Percentiles rank a stretch among this genome's conserved stretches.
phyloP scores from a whole-genome alignment of 64 coral and sea anemone genomes.

The Montipora foliosa region DNA sequence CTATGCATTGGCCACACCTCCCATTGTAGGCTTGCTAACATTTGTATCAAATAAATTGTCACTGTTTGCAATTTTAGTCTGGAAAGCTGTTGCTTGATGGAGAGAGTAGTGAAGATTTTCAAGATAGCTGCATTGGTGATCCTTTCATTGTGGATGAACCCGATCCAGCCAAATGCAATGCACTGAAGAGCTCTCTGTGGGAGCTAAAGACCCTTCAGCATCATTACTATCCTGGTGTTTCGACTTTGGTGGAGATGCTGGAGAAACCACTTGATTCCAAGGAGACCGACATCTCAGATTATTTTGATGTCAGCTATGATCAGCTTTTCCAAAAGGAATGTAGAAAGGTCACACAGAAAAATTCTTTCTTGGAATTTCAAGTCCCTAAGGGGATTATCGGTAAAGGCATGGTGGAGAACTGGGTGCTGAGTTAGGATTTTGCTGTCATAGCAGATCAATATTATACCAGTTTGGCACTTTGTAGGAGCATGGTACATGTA shows the following conservation, averaged over 20 bases:
- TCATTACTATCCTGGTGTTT: conserved; percentile 83
- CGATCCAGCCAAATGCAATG: conserved; percentile 90
- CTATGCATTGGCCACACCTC: too few relatives aligned
- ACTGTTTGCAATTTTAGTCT: conserved; percentile 31
- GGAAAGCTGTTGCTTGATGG: conserved; percentile 73
- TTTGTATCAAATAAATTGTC: background rate
- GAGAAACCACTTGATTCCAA: conserved; percentile 83
- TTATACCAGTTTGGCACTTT: too few relatives aligned
- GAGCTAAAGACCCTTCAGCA: conserved; percentile 84
- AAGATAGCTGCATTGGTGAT: conserved; percentile 36
- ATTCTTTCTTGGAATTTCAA: conserved; percentile 92
- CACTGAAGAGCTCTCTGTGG: conserved; percentile 95
- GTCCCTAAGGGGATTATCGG: conserved; percentile 82
- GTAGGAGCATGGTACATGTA: too few relatives aligned
- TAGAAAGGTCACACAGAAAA: conserved; percentile 66
- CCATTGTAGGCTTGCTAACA: background rate
- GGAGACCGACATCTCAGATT: conserved; percentile 87
- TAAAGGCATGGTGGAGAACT: conserved; percentile 59
- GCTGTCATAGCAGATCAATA: background rate
- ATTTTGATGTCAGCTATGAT: conserved; percentile 90
- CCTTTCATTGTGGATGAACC: conserved; percentile 70
- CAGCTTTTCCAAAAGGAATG: conserved; percentile 89
- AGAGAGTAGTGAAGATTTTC: conserved; percentile 15
- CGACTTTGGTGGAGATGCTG: conserved; percentile 57
- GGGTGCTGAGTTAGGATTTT: conserved; percentile 44